phyloP scores from a whole-genome alignment of 2,113 vertebrate species.

The Cinclus cinclus region DNA sequence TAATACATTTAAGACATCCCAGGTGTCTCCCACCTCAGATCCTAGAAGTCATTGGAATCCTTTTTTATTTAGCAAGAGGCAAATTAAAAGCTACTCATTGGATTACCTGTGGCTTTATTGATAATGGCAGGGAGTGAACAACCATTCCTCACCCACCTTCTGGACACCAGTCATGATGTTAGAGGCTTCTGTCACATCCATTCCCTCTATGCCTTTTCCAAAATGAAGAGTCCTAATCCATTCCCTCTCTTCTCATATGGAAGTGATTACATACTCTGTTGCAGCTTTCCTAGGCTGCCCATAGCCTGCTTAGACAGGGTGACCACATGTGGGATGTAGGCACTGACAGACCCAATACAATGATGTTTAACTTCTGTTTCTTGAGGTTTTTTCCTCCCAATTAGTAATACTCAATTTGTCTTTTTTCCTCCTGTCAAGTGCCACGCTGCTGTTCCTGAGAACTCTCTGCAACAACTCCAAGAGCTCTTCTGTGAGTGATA shows the following conservation, averaged over 20 bases:
- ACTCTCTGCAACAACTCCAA: neutral
- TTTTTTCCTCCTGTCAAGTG: neutral
- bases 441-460: neutral
- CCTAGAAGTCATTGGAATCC: neutral
- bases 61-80: neutral
- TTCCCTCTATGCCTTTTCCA: neutral
- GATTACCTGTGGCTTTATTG: neutral
- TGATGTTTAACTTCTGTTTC: neutral
- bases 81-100: neutral
- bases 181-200: neutral
- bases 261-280: neutral
- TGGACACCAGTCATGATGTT: neutral
- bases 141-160: neutral
- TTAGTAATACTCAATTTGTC: neutral
- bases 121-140: neutral
- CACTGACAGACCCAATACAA: neutral
- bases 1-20: neutral
- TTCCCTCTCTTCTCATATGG: neutral
- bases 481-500: conserved; percentile 19
- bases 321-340: neutral
- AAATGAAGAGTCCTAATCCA: neutral
- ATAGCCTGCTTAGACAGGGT: neutral
- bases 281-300: neutral
- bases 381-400: neutral
- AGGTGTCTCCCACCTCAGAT: neutral